A percentile compares a stretch with the other conserved stretches of the same genome.
phyloP scores from a whole-genome alignment of 2,797 vertebrate genomes.

The Cynodonichthys magdalenae region DNA sequence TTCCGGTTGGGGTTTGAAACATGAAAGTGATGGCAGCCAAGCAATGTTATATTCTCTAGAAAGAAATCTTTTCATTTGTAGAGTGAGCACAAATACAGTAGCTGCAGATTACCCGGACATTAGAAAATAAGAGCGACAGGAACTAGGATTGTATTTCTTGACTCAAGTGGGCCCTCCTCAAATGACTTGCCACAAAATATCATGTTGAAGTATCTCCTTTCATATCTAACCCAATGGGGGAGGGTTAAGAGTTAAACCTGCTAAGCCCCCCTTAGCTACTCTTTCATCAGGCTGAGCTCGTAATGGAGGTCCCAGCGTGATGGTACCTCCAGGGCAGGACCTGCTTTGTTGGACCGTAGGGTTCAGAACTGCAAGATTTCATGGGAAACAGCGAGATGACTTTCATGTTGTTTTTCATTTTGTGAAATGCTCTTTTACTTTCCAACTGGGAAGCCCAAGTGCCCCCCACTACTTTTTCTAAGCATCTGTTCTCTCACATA shows the following conservation, averaged over 20 bases:
- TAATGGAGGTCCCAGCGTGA: constrained; percentile 65
- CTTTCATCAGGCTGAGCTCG: constrained; percentile 75
- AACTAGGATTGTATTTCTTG: constrained; percentile 15
- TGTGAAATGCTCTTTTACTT: constrained; percentile 18
- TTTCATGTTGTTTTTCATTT: constrained; percentile 54
- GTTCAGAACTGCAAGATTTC: constrained; percentile 61
- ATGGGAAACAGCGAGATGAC: constrained; percentile 68
- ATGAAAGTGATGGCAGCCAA: constrained; percentile 11
- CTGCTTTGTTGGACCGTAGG: constrained; percentile 41
- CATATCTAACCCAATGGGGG: constrained; percentile 55
- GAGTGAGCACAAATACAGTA: not conserved
- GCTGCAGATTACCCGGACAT: not conserved
- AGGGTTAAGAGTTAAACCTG: constrained; percentile 54
- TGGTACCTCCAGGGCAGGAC: constrained; percentile 56
- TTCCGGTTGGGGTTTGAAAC: constrained; percentile 10
- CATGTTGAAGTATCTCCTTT: constrained; percentile 55
- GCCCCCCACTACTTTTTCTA: constrained; percentile 4
- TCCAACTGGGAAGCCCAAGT: constrained; percentile 8
- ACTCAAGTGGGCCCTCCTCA: constrained; percentile 21
- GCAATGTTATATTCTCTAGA: constrained; percentile 1
- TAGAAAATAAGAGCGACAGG: not conserved
- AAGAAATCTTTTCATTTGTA: not conserved
- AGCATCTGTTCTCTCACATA: constrained; percentile 9
- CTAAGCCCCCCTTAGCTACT: constrained; percentile 65
- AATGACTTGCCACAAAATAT: constrained; percentile 38